Evolutionary conservation across 2,888 invertebrate species (phyloP).

Genomic region (Rhyacophila evoluta): DNA sequence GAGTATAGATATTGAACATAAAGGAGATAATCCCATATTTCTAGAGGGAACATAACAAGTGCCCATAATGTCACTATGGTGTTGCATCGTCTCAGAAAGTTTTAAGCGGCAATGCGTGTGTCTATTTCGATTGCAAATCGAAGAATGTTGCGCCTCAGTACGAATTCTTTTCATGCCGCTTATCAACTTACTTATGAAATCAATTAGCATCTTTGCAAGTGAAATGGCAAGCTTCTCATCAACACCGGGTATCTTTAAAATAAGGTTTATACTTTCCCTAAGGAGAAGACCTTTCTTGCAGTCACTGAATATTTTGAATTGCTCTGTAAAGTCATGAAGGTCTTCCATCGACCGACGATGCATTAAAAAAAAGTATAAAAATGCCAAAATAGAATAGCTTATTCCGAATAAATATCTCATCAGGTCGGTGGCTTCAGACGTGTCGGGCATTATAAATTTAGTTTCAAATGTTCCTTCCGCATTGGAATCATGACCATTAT

Average conservation of each 20-base stretch:
- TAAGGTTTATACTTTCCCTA: constrained; percentile 69
- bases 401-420: constrained; percentile 74
- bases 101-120: constrained; percentile 68
- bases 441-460: background rate
- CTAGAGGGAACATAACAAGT: constrained; percentile 62
- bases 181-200: constrained; percentile 70
- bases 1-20: constrained; percentile 71
- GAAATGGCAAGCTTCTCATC: constrained; percentile 62
- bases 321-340: constrained; percentile 70
- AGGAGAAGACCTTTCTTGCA: constrained; percentile 72
- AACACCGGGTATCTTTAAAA: constrained; percentile 67
- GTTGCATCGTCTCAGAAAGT: constrained; percentile 67
- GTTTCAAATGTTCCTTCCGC: background rate
- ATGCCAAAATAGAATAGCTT: constrained; percentile 71
- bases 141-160: constrained; percentile 70
- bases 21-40: constrained; percentile 61
- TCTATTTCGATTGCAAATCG: constrained; percentile 66
- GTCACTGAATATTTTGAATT: constrained; percentile 72
- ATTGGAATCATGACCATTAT: constrained; percentile 27
- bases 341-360: constrained; percentile 69
- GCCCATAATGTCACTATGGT: constrained; percentile 73
- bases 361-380: constrained; percentile 72
- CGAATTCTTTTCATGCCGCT: constrained; percentile 71
- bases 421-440: constrained; percentile 65
- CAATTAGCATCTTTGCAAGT: constrained; percentile 69